Percentiles rank a stretch among this genome's conserved stretches.
phyloP scores from a whole-genome alignment of 2,797 vertebrate species.

The Diceros bicornis region DNA sequence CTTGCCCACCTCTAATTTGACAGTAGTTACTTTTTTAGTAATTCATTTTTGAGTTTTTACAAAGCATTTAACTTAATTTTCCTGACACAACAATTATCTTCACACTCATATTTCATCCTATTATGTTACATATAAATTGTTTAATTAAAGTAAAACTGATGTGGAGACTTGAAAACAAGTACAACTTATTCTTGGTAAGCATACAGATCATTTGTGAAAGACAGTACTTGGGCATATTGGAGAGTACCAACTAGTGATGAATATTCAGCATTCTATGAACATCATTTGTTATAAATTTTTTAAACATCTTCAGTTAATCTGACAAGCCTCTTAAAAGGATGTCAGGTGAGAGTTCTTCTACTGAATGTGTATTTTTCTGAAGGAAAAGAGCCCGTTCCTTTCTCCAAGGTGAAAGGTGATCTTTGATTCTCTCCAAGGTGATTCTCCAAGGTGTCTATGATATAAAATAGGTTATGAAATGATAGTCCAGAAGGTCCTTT shows the following conservation, averaged over 20 bases:
- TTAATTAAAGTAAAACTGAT: slow-evolving; percentile 49
- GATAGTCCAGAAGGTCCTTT: neutral
- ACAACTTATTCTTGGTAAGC: neutral
- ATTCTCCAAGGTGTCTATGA: neutral
- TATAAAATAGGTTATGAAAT: neutral
- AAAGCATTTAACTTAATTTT: slow-evolving; percentile 3
- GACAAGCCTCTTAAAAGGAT: neutral
- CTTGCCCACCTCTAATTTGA: neutral
- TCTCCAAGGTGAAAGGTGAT: neutral
- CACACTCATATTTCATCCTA: neutral
- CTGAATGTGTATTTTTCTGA: neutral
- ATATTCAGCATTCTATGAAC: neutral
- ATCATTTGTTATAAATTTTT: slow-evolving; percentile 12
- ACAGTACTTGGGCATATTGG: neutral
- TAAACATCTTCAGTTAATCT: slow-evolving; percentile 1
- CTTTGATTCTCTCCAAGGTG: neutral
- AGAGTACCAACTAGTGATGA: neutral
- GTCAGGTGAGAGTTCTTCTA: neutral
- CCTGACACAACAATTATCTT: neutral
- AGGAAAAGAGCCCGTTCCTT: neutral
- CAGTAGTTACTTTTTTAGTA: slow-evolving; percentile 9
- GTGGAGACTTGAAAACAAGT: slow-evolving; percentile 12
- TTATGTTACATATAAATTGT: slow-evolving; percentile 44
- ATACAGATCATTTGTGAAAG: slow-evolving; percentile 7
- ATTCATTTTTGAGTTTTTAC: slow-evolving; percentile 20